A percentile compares a stretch with the other conserved stretches of the same genome.
Evolutionary conservation across 2,797 vertebrate species (phyloP).

Genomic region (Characodon lateralis): DNA sequence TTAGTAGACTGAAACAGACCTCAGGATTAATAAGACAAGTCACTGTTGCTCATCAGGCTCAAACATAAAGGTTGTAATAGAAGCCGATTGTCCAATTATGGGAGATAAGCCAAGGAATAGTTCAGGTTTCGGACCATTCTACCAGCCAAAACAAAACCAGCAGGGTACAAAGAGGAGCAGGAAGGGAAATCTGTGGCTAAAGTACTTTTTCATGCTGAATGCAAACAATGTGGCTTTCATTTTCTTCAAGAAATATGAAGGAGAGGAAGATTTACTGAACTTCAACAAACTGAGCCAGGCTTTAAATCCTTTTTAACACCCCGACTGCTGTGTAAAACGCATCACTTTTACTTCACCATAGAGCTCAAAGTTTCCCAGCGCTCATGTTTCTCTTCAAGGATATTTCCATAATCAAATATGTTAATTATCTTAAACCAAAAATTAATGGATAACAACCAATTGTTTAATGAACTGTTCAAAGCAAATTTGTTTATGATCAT

Average conservation of each 20-base stretch:
- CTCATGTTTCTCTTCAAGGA: conserved; percentile 1
- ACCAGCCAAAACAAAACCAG: conserved; percentile 74
- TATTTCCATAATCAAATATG: neutral
- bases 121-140: conserved; percentile 57
- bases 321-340: conserved; percentile 7
- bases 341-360: neutral
- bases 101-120: conserved; percentile 73
- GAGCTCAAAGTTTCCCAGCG: neutral
- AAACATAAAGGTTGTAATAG: conserved; percentile 68
- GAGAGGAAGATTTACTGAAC: conserved; percentile 4
- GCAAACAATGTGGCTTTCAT: conserved; percentile 60
- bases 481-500: neutral
- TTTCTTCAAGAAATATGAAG: conserved; percentile 18
- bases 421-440: neutral
- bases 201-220: conserved; percentile 28
- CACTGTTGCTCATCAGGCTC: conserved; percentile 53
- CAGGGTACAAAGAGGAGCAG: conserved; percentile 61
- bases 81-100: conserved; percentile 70
- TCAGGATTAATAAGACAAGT: conserved; percentile 31
- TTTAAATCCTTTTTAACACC: conserved; percentile 12
- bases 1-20: conserved; percentile 1
- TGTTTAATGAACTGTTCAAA: neutral
- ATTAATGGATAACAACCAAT: neutral
- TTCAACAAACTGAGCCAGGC: conserved; percentile 12
- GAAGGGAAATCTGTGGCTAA: conserved; percentile 45